Evolutionary conservation across 64 coral and sea anemone species (phyloP), one percentile per base, ranked within the genome.

Genomic region (Porites lutea): DNA sequence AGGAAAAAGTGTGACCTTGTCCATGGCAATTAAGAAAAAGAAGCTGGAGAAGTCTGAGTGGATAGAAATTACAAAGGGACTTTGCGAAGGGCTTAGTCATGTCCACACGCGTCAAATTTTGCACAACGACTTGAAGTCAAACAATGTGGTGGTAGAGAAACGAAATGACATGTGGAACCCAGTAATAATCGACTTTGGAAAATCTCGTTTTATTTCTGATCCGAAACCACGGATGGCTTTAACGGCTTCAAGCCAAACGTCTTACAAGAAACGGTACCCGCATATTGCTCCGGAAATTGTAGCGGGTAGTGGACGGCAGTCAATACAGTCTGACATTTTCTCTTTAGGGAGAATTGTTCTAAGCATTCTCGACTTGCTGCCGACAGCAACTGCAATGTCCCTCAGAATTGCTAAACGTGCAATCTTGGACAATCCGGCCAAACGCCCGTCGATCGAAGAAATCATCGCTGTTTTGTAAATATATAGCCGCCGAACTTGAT

Each of bases 161-260:
- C 19, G 79, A 48, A 50, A 63, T 11, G 71, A 65, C 5, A 3
- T 51, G 4, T 82, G 46, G 64, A 89, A 93, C 45, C 69, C 77
- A 5, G 85, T 88, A 18, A 65, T 93, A 2, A 88, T 75, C 27
- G 92, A 93, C 72, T 93, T 93, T 22, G 77, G 92, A 5, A 94
- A 89, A 16, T 86, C 86, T 22, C 86, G 76, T 15, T 82, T 82
- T 46, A 16, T 46, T 13, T 49, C 59, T 12, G 79, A 82, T 64
- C 37, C 79, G 9, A 82, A 82, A 59, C 79, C 58, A 16, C 54
- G 15, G 13, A 46, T 82, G 59, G 43, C 37, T 19, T 15, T 65
- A 46, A 3, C 59, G 7, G 15, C 9, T 2, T 6, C 11, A 4
- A 63, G 59, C 37, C 59, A 62, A 65, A 48, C 51, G 67, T 18